Evolutionary conservation across 64 coral and sea anemone genomes (phyloP).

Genomic region (Pocillopora damicornis): DNA sequence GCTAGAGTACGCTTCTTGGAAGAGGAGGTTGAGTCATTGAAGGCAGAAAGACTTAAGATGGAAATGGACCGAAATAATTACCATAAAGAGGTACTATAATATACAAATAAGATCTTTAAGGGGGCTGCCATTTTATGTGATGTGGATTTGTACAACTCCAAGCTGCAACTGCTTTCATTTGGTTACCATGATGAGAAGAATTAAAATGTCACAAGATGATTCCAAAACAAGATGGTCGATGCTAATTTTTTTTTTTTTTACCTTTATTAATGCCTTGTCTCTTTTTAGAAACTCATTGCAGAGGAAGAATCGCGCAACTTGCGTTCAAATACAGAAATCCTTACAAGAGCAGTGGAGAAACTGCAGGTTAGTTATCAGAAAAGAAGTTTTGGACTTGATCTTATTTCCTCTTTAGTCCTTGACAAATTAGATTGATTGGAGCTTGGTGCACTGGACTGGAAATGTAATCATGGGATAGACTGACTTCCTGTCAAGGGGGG

Average conservation of each 20-base stretch:
- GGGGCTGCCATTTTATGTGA: too few species aligned
- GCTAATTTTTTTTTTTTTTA: not conserved
- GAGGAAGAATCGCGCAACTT: not conserved
- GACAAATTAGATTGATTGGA: too few species aligned
- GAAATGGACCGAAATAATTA: not conserved
- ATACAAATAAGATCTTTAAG: not conserved
- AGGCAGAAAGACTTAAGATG: not conserved
- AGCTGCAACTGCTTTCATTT: too few species aligned
- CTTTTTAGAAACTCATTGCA: not conserved
- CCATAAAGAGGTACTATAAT: not conserved
- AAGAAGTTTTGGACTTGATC: not conserved
- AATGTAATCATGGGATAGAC: too few species aligned
- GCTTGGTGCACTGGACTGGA: too few species aligned
- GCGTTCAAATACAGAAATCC: not conserved
- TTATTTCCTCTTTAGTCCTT: not conserved
- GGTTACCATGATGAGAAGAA: too few species aligned
- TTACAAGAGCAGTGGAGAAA: not conserved
- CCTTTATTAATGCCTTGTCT: not conserved
- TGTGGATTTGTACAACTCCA: too few species aligned
- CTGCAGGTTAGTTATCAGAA: not conserved
- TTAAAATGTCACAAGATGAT: too few species aligned
- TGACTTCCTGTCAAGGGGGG: too few species aligned
- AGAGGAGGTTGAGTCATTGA: constrained; percentile 3
- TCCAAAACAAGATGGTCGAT: too few species aligned
- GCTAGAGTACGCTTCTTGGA: constrained; percentile 10